A percentile compares a stretch with the other conserved stretches of the same genome.
Conservation (phyloP, 2,888 invertebrate species). For the Aphelenchoides bicaudatus region DNA sequence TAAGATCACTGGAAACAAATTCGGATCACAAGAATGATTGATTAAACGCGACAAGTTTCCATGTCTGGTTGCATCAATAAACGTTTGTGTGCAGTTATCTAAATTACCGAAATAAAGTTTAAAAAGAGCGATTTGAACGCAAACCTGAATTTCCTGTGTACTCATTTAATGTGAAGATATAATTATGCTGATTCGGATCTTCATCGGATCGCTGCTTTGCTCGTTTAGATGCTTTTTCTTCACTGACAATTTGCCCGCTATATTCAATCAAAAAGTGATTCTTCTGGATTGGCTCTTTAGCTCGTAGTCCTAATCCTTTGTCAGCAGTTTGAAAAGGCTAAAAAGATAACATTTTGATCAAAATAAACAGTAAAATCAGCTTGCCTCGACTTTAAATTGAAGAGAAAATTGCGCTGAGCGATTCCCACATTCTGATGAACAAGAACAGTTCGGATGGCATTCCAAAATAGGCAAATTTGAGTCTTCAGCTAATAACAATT, state of each 20-base stretch:
- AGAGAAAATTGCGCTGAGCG: slow-evolving; percentile 6
- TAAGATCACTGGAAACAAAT: slow-evolving; percentile 32
- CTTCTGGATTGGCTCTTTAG: neutral
- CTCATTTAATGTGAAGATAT: slow-evolving; percentile 10
- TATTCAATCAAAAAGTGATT: slow-evolving; percentile 5
- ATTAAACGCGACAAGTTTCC: slow-evolving; percentile 52
- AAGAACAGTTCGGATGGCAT: slow-evolving; percentile 4
- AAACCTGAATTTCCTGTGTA: neutral
- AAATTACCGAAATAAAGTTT: neutral
- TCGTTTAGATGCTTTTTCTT: neutral
- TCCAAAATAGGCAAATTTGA: slow-evolving; percentile 1
- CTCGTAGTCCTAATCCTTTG: slow-evolving; percentile 7
- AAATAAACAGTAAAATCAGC: neutral
- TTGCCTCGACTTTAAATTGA: slow-evolving; percentile 10
- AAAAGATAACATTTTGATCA: neutral
- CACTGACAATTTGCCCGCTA: neutral
- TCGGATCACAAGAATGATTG: slow-evolving; percentile 55
- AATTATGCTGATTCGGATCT: slow-evolving; percentile 1
- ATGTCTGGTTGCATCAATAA: slow-evolving; percentile 5
- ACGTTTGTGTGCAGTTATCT: slow-evolving; percentile 2
- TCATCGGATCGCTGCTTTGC: too few relatives aligned
- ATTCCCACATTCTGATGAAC: neutral
- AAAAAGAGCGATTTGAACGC: neutral
- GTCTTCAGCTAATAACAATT: neutral
- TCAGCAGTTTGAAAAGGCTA: slow-evolving; percentile 1